Percentiles rank a stretch among this genome's conserved stretches.
These are phyloP conservation scores for Anguilla megastoma DNA, from an alignment of 2,797 vertebrate genomes.

Conservation along the genomic window DNA sequence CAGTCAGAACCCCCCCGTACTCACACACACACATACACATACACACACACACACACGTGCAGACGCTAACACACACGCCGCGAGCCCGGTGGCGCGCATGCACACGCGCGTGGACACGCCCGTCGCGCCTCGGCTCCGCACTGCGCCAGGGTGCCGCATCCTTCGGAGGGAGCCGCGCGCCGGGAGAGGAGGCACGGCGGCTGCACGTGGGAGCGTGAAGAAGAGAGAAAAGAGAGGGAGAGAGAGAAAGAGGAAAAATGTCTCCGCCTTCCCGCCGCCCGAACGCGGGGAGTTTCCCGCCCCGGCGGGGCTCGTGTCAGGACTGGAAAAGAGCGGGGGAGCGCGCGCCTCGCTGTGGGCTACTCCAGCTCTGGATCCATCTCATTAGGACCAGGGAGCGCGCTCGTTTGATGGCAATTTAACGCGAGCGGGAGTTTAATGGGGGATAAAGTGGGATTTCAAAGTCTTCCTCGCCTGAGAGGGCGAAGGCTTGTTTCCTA, in stretches of 20 bases:
- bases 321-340: conserved; percentile 41
- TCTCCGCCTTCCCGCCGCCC: not conserved
- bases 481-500: not conserved
- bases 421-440: not conserved
- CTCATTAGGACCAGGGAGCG: conserved; percentile 41
- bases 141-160: conserved; percentile 34
- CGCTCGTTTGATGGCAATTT: conserved; percentile 37
- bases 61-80: not conserved
- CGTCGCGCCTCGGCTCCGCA: conserved; percentile 28
- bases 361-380: conserved; percentile 19
- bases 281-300: conserved; percentile 49
- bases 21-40: not conserved
- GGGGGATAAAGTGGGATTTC: conserved; percentile 29
- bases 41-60: not conserved
- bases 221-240: not conserved
- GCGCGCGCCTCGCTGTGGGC: not conserved
- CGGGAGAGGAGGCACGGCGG: conserved; percentile 29
- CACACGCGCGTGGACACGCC: conserved; percentile 23
- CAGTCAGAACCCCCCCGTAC: not conserved
- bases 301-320: conserved; percentile 37
- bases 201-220: conserved; percentile 19
- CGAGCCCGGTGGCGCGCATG: conserved; percentile 11
- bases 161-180: conserved; percentile 35
- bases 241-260: not conserved
- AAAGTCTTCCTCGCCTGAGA: not conserved